Evolutionary conservation across 2,797 vertebrate species (phyloP).

Genomic region (Carduelis carduelis): DNA sequence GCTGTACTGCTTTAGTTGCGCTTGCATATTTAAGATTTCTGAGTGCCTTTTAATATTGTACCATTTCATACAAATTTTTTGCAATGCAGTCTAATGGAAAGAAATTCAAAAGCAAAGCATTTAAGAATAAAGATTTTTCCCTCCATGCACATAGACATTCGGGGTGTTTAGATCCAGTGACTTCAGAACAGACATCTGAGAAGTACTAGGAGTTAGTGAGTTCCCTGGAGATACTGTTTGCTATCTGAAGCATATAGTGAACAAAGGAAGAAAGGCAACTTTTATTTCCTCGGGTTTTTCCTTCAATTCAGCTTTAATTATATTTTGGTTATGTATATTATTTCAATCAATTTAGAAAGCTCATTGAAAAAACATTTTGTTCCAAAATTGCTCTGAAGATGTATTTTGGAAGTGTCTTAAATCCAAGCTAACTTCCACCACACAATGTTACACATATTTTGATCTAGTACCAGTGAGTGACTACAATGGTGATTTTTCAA

Average conservation of each 20-base stretch:
- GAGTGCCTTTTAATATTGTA: neutral
- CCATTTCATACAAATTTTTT: neutral
- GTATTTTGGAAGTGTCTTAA: neutral
- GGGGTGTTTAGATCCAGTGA: neutral
- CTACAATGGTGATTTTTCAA: neutral
- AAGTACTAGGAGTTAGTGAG: neutral
- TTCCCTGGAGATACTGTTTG: neutral
- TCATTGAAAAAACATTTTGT: neutral
- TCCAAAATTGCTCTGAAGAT: neutral
- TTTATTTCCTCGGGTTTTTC: neutral
- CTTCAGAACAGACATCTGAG: neutral
- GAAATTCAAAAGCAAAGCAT: neutral
- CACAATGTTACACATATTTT: neutral
- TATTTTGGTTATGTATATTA: neutral
- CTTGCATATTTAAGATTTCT: neutral
- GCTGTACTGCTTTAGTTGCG: neutral
- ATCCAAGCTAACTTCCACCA: neutral
- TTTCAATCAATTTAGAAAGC: neutral
- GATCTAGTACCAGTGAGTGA: neutral
- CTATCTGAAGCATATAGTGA: neutral
- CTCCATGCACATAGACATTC: rapidly evolving
- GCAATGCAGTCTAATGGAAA: neutral
- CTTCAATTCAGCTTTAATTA: neutral
- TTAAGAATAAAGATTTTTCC: neutral
- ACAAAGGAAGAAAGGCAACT: neutral